phyloP scores from a whole-genome alignment of 2,113 vertebrate species.

The Eidolon helvum region DNA sequence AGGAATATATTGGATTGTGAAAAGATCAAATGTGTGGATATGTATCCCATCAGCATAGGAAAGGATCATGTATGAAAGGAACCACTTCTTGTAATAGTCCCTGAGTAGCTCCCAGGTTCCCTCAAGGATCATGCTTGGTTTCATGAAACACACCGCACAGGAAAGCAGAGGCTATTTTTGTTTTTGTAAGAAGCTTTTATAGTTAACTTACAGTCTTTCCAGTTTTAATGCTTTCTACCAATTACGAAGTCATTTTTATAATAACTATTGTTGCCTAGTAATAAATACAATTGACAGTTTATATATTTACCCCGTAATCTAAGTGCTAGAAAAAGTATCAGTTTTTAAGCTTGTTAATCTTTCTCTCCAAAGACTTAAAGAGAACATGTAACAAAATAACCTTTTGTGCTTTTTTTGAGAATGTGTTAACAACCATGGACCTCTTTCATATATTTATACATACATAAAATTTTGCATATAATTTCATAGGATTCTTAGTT shows the following conservation, averaged over 20 bases:
- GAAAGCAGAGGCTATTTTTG: not conserved
- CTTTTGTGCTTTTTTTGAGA: not conserved
- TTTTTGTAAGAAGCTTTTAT: not conserved
- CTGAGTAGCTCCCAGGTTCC: not conserved
- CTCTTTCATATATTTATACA: not conserved
- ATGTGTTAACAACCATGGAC: not conserved
- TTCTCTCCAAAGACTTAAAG: not conserved
- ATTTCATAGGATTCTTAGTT: not conserved
- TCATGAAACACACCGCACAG: not conserved
- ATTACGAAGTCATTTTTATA: not conserved
- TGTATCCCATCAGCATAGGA: not conserved
- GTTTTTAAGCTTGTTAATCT: not conserved
- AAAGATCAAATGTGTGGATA: not conserved
- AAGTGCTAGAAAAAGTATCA: not conserved
- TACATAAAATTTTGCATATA: not conserved
- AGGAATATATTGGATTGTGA: not conserved
- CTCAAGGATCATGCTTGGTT: not conserved
- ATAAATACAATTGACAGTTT: not conserved
- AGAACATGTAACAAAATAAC: not conserved
- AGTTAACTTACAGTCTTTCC: not conserved
- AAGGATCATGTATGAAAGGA: not conserved
- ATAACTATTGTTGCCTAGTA: not conserved
- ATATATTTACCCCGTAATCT: not conserved
- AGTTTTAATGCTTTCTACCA: not conserved
- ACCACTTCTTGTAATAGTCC: not conserved